These are phyloP conservation scores for Choristoneura rosaceana DNA, from an alignment of 2,888 invertebrate species.

Conservation along the genomic window DNA sequence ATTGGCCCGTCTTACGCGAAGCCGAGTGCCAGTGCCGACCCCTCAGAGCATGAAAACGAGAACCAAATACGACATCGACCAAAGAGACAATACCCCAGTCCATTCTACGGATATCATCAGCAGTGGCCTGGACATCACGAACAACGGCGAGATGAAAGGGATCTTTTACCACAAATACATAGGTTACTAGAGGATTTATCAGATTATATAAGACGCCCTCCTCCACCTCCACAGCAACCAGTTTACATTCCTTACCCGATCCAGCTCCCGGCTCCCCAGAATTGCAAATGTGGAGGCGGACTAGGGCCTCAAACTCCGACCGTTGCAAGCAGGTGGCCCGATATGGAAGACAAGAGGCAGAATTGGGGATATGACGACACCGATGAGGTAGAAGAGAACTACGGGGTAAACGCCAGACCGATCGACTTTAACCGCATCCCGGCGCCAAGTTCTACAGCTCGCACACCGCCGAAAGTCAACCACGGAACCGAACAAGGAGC, in stretches of 20 bases:
- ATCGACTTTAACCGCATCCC: slow-evolving; percentile 64
- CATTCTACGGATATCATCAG: slow-evolving; percentile 63
- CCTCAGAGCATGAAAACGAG: slow-evolving; percentile 48
- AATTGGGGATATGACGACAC: slow-evolving; percentile 64
- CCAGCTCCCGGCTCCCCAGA: slow-evolving; percentile 57
- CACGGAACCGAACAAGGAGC: slow-evolving; percentile 57
- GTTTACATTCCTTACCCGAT: slow-evolving; percentile 72
- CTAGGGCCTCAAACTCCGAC: slow-evolving; percentile 45
- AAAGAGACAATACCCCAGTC: slow-evolving; percentile 64
- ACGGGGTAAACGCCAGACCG: slow-evolving; percentile 63
- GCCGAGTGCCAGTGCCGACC: slow-evolving; percentile 48
- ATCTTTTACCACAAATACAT: slow-evolving; percentile 61
- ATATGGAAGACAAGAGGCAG: slow-evolving; percentile 64
- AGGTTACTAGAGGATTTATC: slow-evolving; percentile 69
- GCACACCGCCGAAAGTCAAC: slow-evolving; percentile 57
- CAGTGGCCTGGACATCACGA: slow-evolving; percentile 59
- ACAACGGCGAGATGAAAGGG: slow-evolving; percentile 59
- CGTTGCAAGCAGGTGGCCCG: slow-evolving; percentile 57
- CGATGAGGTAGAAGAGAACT: slow-evolving; percentile 48
- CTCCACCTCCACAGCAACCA: slow-evolving; percentile 63
- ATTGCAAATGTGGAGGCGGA: slow-evolving; percentile 49
- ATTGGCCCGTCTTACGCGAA: slow-evolving; percentile 59
- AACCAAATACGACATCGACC: slow-evolving; percentile 50
- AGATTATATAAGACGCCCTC: slow-evolving; percentile 56
- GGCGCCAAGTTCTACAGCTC: slow-evolving; percentile 49